Conservation (phyloP, 2,113 vertebrate species). For the Mobula hypostoma region DNA sequence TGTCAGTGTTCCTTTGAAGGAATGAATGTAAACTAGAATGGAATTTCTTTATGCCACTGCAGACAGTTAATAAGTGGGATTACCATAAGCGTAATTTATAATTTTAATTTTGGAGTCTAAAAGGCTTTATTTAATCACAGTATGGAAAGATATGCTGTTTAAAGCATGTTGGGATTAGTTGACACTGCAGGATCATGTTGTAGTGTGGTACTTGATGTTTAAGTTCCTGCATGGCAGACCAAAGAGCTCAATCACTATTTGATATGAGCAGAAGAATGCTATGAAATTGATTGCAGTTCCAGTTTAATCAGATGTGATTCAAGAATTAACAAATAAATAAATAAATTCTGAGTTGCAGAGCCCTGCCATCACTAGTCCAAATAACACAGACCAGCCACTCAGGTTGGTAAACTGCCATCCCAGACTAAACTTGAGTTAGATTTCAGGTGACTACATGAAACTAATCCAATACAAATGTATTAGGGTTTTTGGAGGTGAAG, state of each 20-base stretch:
- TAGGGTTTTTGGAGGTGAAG: background rate
- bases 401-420: background rate
- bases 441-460: background rate
- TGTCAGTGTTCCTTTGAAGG: background rate
- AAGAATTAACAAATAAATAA: background rate
- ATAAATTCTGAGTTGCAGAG: background rate
- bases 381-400: background rate
- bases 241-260: background rate
- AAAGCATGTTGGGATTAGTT: conserved; percentile 25
- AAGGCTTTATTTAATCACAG: conserved; percentile 15
- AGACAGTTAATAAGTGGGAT: conserved; percentile 11
- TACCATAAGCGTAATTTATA: background rate
- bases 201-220: background rate
- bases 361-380: background rate
- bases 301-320: background rate
- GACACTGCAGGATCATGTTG: background rate
- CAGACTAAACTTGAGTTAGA: background rate
- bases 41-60: conserved; percentile 7
- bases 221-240: background rate
- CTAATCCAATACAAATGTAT: background rate
- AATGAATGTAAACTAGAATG: conserved; percentile 10
- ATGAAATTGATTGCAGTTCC: background rate
- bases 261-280: background rate
- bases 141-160: conserved; percentile 24
- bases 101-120: conserved; percentile 29